phyloP scores from a whole-genome alignment of 2,797 vertebrate species.

The Gymnoscopelus braueri region DNA sequence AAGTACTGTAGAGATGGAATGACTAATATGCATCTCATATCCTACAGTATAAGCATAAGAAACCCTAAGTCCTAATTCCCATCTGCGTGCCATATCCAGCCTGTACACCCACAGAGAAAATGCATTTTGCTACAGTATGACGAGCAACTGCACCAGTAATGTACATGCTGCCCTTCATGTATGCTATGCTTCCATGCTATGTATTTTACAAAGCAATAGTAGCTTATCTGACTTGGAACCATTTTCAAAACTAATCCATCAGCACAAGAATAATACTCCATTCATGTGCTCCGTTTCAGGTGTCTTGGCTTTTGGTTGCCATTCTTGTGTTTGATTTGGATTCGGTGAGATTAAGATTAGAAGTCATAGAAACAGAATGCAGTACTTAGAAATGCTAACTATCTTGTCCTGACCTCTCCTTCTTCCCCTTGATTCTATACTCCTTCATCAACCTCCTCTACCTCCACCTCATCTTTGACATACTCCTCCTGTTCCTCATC shows the following conservation, averaged over 20 bases:
- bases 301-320: conserved; percentile 36
- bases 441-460: not conserved
- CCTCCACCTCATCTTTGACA: conserved; percentile 21
- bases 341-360: too few relatives aligned
- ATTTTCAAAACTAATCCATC: conserved; percentile 69
- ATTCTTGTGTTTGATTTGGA: conserved; percentile 19
- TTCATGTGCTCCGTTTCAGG: conserved; percentile 41
- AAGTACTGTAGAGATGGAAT: conserved; percentile 64
- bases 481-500: conserved; percentile 9
- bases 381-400: not conserved
- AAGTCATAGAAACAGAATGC: too few relatives aligned
- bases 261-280: conserved; percentile 45
- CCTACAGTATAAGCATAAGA: conserved; percentile 46
- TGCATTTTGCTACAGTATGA: conserved; percentile 48
- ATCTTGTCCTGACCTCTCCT: not conserved
- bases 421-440: not conserved
- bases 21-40: conserved; percentile 74
- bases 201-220: conserved; percentile 42
- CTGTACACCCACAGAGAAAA: conserved; percentile 57
- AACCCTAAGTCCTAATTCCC: conserved; percentile 52
- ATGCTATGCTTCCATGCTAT: conserved; percentile 66
- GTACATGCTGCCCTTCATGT: conserved; percentile 61
- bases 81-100: conserved; percentile 61
- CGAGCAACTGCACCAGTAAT: conserved; percentile 51
- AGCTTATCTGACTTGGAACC: conserved; percentile 60